Evolutionary conservation across 2,797 vertebrate species (phyloP).

Genomic region (Apogon talboti): DNA sequence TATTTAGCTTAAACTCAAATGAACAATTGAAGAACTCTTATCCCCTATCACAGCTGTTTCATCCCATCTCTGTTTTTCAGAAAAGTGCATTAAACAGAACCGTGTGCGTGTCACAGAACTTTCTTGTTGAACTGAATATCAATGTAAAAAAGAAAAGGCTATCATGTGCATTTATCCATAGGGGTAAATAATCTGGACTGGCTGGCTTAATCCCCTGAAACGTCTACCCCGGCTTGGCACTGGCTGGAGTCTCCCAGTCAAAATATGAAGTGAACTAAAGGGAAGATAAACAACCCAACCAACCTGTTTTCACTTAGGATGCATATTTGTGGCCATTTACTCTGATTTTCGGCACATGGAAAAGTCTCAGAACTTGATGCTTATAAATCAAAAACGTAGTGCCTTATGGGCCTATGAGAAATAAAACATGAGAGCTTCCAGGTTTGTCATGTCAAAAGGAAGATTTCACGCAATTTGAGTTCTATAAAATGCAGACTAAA

Average conservation of each 20-base stretch:
- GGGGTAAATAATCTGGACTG: constrained; percentile 54
- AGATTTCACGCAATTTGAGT: constrained; percentile 57
- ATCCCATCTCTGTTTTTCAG: constrained; percentile 23
- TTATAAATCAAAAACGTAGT: constrained; percentile 42
- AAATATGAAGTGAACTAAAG: constrained; percentile 68
- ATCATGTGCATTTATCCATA: constrained; percentile 60
- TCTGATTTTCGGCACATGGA: constrained; percentile 57
- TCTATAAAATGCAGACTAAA: constrained; percentile 44
- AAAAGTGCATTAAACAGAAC: constrained; percentile 16
- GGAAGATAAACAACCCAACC: constrained; percentile 68
- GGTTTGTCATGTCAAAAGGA: constrained; percentile 43
- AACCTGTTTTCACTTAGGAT: constrained; percentile 71
- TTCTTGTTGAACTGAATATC: constrained; percentile 34
- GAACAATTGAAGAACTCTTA: constrained; percentile 35
- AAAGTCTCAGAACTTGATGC: constrained; percentile 60
- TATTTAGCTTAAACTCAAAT: constrained; percentile 47
- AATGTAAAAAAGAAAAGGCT: constrained; percentile 30
- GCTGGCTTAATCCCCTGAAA: constrained; percentile 53
- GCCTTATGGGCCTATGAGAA: constrained; percentile 27
- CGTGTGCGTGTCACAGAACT: constrained; percentile 27
- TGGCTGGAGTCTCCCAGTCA: constrained; percentile 58
- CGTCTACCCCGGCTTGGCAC: constrained; percentile 49
- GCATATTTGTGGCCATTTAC: constrained; percentile 72
- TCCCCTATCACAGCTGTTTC: constrained; percentile 24
- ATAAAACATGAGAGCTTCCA: constrained; percentile 43